These are phyloP conservation scores for Caenorhabditis doughertyi DNA, from an alignment of 2,888 invertebrate genomes.

Conservation along the genomic window DNA sequence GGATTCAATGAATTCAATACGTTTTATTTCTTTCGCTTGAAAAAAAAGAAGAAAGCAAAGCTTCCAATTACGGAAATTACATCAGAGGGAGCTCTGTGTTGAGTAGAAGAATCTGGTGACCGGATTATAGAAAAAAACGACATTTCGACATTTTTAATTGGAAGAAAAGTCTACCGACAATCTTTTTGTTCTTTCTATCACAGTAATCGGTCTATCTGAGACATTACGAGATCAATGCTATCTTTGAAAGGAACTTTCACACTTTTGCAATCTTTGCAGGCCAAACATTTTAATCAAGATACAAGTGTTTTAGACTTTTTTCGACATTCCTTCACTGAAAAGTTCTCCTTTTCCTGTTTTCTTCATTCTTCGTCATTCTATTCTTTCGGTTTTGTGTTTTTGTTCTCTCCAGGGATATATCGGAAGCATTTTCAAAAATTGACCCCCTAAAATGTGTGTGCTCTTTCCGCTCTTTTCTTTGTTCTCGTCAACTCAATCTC, in stretches of 20 bases:
- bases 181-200: too few species aligned
- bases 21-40: not conserved
- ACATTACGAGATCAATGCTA: too few species aligned
- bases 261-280: too few species aligned
- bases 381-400: constrained; percentile 14
- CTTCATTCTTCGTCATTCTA: not conserved
- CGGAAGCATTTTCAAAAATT: constrained; percentile 59
- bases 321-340: not conserved
- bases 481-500: constrained; percentile 38
- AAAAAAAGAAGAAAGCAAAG: constrained; percentile 5
- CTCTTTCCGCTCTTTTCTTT: constrained; percentile 10
- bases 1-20: constrained; percentile 13
- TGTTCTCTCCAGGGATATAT: constrained; percentile 55
- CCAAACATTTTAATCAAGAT: constrained; percentile 3
- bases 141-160: not conserved
- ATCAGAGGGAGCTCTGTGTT: constrained; percentile 7
- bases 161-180: not conserved
- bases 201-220: too few species aligned
- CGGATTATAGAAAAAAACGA: not conserved
- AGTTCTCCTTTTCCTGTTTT: constrained; percentile 4
- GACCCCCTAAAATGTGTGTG: constrained; percentile 38
- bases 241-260: too few species aligned
- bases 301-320: not conserved
- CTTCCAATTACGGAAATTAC: constrained; percentile 41
- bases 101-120: not conserved